phyloP scores from a whole-genome alignment of 2,797 vertebrate species.

The Gorsachius magnificus region DNA sequence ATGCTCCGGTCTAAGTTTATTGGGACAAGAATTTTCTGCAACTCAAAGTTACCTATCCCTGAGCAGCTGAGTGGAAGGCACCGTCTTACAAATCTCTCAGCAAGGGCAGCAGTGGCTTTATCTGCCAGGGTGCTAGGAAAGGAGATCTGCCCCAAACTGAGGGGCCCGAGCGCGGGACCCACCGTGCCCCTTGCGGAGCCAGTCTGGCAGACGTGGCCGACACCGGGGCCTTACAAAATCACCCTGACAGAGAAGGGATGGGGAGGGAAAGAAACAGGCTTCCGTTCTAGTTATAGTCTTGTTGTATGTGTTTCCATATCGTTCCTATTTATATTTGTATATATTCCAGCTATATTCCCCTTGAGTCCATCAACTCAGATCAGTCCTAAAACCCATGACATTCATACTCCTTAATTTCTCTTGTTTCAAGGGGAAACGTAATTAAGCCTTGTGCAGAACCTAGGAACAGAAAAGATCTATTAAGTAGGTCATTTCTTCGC shows the following conservation, averaged over 20 bases:
- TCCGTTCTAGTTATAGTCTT: background rate
- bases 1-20: background rate
- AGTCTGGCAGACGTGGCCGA: background rate
- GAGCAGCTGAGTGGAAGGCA: background rate
- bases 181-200: background rate
- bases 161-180: background rate
- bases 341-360: background rate
- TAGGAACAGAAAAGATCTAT: conserved; percentile 39
- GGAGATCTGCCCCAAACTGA: background rate
- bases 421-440: conserved; percentile 49
- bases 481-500: conserved; percentile 53
- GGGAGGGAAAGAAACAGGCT: background rate
- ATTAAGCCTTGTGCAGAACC: conserved; percentile 55
- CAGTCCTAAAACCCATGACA: conserved; percentile 7
- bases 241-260: background rate
- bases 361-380: background rate
- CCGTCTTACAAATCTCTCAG: background rate
- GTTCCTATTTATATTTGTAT: background rate
- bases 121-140: background rate
- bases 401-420: conserved; percentile 35
- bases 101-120: background rate
- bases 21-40: background rate
- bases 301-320: background rate
- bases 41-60: background rate
- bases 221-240: background rate